Base-by-base conservation (phyloP, 2,797 vertebrate genomes). In the Huso huso region DNA sequence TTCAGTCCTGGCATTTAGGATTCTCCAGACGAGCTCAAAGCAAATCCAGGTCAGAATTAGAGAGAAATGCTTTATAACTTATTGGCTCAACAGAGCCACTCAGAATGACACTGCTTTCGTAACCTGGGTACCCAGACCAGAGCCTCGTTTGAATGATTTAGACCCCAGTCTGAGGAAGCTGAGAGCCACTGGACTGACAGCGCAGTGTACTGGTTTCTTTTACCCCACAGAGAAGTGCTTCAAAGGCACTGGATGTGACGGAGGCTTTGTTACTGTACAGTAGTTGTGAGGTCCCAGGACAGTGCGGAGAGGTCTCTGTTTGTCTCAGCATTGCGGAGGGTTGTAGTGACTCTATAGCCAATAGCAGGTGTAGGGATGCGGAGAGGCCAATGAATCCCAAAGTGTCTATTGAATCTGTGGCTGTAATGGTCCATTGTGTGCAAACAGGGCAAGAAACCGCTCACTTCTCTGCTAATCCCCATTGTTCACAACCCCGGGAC, bases 101-200 rank as follows among this genome's bases (percentile, higher is more conserved):
- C 15, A 1, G 15, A 18, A 18, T 18, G 15, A 51, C 48, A 6
- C 1, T 12, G 64, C 66, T 71, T 62, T 64, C 74, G 75, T 76
- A 74, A 76, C 67, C 73, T 68, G 71, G 72, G 77, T 78, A 63
- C 70, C 75, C 55, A 73, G 72, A 76, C 78, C 18, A 51, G 61
- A 63, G 48, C 48, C 60, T 37, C 23, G 23, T 37, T 37, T 3
- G 2, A 3, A 37, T 37, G 23, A 37, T 4, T 37, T 37, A 4
- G 23, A 37, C 23, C 23, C 2, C 23, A 37, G 23, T 37, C 23
- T 37, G 23, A 37, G 23, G 23, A 37, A 37, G 23, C 2, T 37
- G 23, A 37, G 23, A 37, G 4, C 23, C 23, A 37, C 23, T 37
- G 23, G 23, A 37, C 23, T 37, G 23, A 37, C 23, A 4, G 23